Conservation (phyloP, 2,113 vertebrate genomes). For the Haemorhous mexicanus region DNA sequence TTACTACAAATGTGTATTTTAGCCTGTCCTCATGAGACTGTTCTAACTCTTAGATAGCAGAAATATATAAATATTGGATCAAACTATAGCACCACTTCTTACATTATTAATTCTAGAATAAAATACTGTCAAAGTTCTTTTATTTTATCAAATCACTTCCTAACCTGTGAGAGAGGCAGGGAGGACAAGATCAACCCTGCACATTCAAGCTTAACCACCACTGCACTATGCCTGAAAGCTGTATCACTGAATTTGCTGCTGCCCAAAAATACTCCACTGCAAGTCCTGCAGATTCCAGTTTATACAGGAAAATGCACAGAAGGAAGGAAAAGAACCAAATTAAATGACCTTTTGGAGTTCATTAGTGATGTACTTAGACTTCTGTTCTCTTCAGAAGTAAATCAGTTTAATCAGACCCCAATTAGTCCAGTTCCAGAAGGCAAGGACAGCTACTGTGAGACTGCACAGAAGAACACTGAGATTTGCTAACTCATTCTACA, state of each 20-base stretch:
- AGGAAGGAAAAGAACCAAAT: background rate
- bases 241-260: background rate
- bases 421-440: background rate
- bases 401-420: conserved; percentile 43
- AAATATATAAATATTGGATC: conserved; percentile 32
- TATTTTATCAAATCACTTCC: background rate
- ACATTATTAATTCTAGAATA: conserved; percentile 13
- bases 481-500: background rate
- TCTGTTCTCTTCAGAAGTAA: background rate
- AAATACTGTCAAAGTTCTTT: background rate
- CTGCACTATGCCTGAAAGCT: background rate
- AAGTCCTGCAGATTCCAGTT: background rate
- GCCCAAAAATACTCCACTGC: background rate
- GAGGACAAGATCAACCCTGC: background rate
- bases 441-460: background rate
- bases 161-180: background rate
- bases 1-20: background rate
- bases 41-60: background rate
- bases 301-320: background rate
- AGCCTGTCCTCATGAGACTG: background rate
- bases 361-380: background rate
- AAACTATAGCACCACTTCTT: background rate
- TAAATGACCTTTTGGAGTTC: background rate
- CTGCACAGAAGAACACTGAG: background rate
- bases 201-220: background rate